Evolutionary conservation across 2,888 invertebrate genomes (phyloP).

Genomic region (Melangyna quadrimaculata): DNA sequence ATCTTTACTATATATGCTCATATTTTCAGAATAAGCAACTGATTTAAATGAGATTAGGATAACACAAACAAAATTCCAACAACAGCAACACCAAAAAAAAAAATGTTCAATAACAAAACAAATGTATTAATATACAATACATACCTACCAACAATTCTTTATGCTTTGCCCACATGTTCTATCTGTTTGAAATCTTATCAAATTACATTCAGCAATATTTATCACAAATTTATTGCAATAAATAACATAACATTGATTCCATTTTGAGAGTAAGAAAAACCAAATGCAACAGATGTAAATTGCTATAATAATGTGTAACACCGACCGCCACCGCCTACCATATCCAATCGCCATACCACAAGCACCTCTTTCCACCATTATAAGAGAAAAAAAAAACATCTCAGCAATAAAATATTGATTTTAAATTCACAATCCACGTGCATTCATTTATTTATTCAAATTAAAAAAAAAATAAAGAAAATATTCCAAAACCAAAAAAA

Average conservation of each 20-base stretch:
- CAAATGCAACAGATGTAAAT: conserved; percentile 58
- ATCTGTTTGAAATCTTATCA: conserved; percentile 42
- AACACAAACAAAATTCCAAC: not conserved
- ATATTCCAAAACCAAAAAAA: conserved; percentile 24
- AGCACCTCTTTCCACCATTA: conserved; percentile 14
- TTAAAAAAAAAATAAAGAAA: conserved; percentile 21
- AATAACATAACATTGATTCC: conserved; percentile 66
- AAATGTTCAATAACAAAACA: not conserved
- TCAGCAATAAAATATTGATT: not conserved
- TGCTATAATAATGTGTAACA: conserved; percentile 30
- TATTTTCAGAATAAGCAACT: conserved; percentile 41
- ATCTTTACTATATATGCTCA: not conserved
- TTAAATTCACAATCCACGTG: conserved; percentile 64
- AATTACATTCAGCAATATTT: conserved; percentile 60
- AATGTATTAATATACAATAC: conserved; percentile 50
- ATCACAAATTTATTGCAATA: conserved; percentile 69
- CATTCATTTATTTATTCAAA: conserved; percentile 62
- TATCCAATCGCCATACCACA: too few relatives aligned
- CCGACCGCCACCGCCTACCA: not conserved
- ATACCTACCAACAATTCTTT: too few relatives aligned
- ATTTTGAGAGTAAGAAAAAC: conserved; percentile 9
- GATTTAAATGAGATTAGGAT: conserved; percentile 29
- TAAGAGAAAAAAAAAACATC: not conserved
- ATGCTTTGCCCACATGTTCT: conserved; percentile 60
- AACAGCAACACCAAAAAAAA: not conserved